These are phyloP conservation scores for Petrolisthes manimaculis DNA, from an alignment of 2,888 invertebrate genomes.

Conservation along the genomic window DNA sequence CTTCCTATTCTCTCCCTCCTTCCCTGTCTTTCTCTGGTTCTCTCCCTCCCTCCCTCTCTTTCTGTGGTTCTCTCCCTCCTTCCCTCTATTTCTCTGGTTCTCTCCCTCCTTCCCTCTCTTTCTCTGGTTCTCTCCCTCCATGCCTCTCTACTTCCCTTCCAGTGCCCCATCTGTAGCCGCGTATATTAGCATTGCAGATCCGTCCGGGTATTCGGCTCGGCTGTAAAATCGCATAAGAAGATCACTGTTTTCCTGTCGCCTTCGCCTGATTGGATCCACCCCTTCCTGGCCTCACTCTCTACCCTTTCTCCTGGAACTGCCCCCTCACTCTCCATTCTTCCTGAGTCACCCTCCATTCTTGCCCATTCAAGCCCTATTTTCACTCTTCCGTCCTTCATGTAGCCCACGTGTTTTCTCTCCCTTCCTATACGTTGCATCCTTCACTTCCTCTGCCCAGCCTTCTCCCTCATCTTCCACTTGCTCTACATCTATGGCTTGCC, in stretches of 20 bases:
- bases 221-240: neutral
- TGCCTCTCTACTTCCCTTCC: no score
- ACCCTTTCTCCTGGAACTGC: constrained; percentile 1
- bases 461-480: neutral
- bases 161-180: neutral
- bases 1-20: neutral
- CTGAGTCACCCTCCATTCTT: neutral
- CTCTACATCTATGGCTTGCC: neutral
- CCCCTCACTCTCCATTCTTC: neutral
- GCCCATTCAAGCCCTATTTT: neutral
- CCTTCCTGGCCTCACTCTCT: constrained; percentile 19
- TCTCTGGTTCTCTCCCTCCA: neutral
- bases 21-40: neutral
- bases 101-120: neutral
- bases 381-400: neutral
- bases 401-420: neutral
- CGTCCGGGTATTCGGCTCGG: neutral
- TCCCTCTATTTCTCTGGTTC: neutral
- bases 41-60: neutral
- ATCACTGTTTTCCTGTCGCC: neutral
- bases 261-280: neutral
- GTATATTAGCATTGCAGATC: neutral
- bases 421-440: neutral
- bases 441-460: no score
- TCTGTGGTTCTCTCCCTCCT: neutral